Base-by-base conservation (phyloP, 2,888 invertebrate genomes). In the Xylota sylvarum region DNA sequence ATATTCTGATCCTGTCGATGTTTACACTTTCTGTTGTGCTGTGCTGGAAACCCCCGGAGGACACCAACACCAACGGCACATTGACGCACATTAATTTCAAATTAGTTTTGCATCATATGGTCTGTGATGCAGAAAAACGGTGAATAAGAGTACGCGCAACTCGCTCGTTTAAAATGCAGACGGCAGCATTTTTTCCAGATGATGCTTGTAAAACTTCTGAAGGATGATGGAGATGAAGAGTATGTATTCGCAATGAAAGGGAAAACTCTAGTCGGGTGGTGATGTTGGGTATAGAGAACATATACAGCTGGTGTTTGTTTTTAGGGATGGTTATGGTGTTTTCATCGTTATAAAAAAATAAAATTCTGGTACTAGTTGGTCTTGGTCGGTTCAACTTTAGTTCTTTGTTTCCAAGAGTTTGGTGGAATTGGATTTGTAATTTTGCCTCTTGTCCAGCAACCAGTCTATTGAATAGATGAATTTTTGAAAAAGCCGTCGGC, bases 31-130 rank as follows among this genome's bases (percentile, higher is more conserved):
- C 40, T 19, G 52, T 17, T 60, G 52, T 46, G 37, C 10, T 69
- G 77, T 69, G 77, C 52, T 64, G 62, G 40, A 73, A 55, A 64
- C 27, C 37, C 70, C 55, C 65, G 48, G 37, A 72, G 74, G 72
- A 62, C 64, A 58, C 67, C 74, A 70, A 50, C 76, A 50, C 76
- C 64, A 50, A 32, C 14, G 67, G 74, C 50, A 72, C 48, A 84
- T 84, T 88, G 88, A 91, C 91, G 90, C 91, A 91, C 92, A 92
- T 92, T 93, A 93, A 93, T 92, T 93, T 92, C 91, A 91, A 93
- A 93, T 92, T 92, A 92, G 92, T 92, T 92, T 92, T 92, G 92
- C 93, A 93, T 92, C 92, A 92, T 92, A 91, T 92, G 92, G 91
- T 91, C 91, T 90, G 91, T 92, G 92, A 92, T 91, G 92, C 92